Base-by-base conservation (phyloP, 1,140 invertebrate species). In the Lepidurus apus region DNA sequence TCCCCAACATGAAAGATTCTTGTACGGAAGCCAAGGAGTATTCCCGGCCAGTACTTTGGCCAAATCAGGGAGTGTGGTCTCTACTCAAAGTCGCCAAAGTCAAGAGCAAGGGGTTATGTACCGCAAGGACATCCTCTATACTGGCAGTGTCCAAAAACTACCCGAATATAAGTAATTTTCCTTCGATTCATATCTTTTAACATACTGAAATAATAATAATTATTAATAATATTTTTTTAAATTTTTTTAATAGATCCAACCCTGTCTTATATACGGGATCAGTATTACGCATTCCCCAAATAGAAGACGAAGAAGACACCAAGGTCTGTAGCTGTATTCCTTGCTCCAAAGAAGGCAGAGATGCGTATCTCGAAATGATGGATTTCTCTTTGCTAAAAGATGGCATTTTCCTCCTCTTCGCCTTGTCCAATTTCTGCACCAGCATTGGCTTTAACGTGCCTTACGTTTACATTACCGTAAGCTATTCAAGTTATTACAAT, bases 381-480 rank as follows among this genome's bases (percentile, higher is more conserved):
- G 93, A 97, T 83, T 87, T 97, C 74, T 90, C 89, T 10, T 86
- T 98, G 34, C 87, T 98, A 0, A 90, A 90, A 79, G 93, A 98
- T 85, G 89, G 91, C 5, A 88, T 97, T 80, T 98, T 98, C 84
- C 87, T 98, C 77, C 85, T 98, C 76, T 98, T 98, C 85, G 91
- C 91, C 26, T 78, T 95, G 43, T 98, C 95, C 42, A 98, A 99
- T 85, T 97, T 98, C 84, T 91, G 95, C 82, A 98, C 96, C 8
- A 96, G 93, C 83, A 93, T 99, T 81, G 97, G 97, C 44, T 99
- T 97, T 87, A 96, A 98, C 85, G 91, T 97, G 82, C 97, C 97
- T 77, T 94, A 97, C 86, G 88, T 98, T 80, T 95, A 93, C 85
- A 88, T 94, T 65, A 90, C 90, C 79, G 89, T 89, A 83, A 86